Evolutionary conservation across 2,113 vertebrate genomes (phyloP), one percentile per base, ranked within the genome.

Genomic region (Todiramphus saurophagus): DNA sequence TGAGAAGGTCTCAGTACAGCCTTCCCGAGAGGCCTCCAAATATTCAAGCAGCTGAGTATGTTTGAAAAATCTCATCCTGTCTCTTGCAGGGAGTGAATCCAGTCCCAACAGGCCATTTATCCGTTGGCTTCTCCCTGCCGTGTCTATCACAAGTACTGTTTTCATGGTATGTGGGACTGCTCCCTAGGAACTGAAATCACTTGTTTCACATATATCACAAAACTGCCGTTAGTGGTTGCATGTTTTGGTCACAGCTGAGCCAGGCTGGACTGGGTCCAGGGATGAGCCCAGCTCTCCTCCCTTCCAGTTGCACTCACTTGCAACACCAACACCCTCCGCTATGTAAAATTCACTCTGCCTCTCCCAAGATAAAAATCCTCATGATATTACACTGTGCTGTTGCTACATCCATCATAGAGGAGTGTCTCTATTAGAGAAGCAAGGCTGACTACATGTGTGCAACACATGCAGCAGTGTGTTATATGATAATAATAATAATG

Each of bases 181-280:
- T 64, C 44, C 24, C 16, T 68, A 31, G 87, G 60, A 91, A n/a
- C 48, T 35, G 48, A 59, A 89, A 60, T 78, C 41, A n/a, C 25
- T 83, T 4, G 1, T 66, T 82, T 59, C 41, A 19, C 58, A 19
- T 63, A 5, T 28, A 46, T 92, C 89, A 75, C 48, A 63, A 51
- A 93, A 48, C 19, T 92, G 81, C 63, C 1, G 0, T 87, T 69
- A 17, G 3, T 23, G 53, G 73, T 48, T 72, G 24, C 0, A 2
- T 0, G 0, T 81, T 74, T 87, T 0, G 0, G 64, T 78, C 60
- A 43, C 30, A 74, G 84, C 64, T 0, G 1, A 94, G 66, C n/a
- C 21, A 31, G 69, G 33, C 62, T 93, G 87, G 53, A 60, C 30
- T 39, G 11, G 5, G 27, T 33, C 68, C 83, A 59, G 58, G 30